These are phyloP conservation scores for Carassius gibelio DNA, from an alignment of 2,113 vertebrate genomes.

Conservation along the genomic window DNA sequence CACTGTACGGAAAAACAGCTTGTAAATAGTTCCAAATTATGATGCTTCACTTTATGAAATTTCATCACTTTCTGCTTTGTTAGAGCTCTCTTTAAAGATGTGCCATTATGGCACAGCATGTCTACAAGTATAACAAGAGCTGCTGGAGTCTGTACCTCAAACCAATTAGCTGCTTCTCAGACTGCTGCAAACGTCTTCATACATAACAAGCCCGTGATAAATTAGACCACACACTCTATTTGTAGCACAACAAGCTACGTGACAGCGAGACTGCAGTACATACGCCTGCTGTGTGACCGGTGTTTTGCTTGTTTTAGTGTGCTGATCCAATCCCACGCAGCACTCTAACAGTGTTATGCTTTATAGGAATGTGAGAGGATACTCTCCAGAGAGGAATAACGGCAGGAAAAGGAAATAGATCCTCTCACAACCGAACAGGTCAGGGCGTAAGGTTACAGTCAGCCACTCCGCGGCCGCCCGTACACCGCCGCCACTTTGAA, in stretches of 20 bases:
- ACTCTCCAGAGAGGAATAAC: conserved; percentile 11
- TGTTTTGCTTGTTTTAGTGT: conserved; percentile 42
- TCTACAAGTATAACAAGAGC: conserved; percentile 43
- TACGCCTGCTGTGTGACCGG: conserved; percentile 36
- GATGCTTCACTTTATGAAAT: conserved; percentile 39
- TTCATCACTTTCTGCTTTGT: conserved; percentile 28
- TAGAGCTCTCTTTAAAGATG: conserved; percentile 34
- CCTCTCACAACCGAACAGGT: conserved; percentile 45
- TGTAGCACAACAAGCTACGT: conserved; percentile 49
- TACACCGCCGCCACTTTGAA: conserved; percentile 31
- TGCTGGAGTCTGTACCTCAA: conserved; percentile 52
- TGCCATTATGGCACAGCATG: conserved; percentile 47
- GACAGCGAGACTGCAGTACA: conserved; percentile 50
- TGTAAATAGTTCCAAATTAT: conserved; percentile 11
- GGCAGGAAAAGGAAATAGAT: conserved; percentile 34
- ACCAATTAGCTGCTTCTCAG: conserved; percentile 57
- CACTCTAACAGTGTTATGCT: conserved; percentile 19
- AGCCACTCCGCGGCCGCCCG: conserved; percentile 33
- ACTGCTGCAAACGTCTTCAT: conserved; percentile 56
- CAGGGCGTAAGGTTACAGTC: conserved; percentile 38
- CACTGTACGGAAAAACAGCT: background rate
- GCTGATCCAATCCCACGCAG: conserved; percentile 38
- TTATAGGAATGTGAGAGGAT: conserved; percentile 26
- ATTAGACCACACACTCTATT: conserved; percentile 57
- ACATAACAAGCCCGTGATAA: conserved; percentile 57